phyloP scores from a whole-genome alignment of 2,888 invertebrate species.

The Drosophila picticornis region DNA sequence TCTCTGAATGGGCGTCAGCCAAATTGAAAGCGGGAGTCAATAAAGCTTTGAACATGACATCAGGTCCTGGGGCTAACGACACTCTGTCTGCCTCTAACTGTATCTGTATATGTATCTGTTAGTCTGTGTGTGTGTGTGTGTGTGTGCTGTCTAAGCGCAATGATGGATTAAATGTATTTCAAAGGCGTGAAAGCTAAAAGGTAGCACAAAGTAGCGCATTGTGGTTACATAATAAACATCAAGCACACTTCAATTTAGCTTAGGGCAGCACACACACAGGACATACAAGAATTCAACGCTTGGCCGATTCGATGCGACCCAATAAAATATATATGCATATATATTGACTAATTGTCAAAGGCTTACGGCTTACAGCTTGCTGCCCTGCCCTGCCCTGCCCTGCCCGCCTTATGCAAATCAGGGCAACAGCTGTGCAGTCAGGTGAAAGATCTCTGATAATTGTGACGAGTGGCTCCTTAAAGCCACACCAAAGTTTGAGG shows the following conservation, averaged over 20 bases:
- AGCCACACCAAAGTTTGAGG: background rate
- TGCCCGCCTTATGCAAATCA: slow-evolving; percentile 69
- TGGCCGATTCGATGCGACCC: slow-evolving; percentile 26
- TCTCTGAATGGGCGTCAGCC: slow-evolving; percentile 53
- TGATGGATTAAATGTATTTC: slow-evolving; percentile 81
- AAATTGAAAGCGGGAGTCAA: slow-evolving; percentile 78
- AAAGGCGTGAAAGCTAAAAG: slow-evolving; percentile 81
- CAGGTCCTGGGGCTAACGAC: slow-evolving; percentile 36
- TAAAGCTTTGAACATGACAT: slow-evolving; percentile 65
- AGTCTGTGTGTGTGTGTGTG: slow-evolving; percentile 25
- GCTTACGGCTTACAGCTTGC: slow-evolving; percentile 40
- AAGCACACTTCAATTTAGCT: slow-evolving; percentile 74
- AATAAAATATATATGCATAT: slow-evolving; percentile 47
- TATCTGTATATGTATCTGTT: slow-evolving; percentile 21
- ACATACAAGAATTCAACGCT: slow-evolving; percentile 31
- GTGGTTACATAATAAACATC: slow-evolving; percentile 75
- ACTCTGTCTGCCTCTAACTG: slow-evolving; percentile 25
- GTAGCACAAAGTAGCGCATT: slow-evolving; percentile 73
- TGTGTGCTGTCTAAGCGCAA: slow-evolving; percentile 49
- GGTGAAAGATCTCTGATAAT: slow-evolving; percentile 72
- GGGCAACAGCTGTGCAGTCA: slow-evolving; percentile 61
- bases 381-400: background rate
- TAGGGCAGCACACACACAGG: slow-evolving; percentile 40
- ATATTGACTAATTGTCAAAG: slow-evolving; percentile 73
- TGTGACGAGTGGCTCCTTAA: slow-evolving; percentile 30